Conservation (phyloP, 1,140 invertebrate species). For the Saxidomus purpurata region DNA sequence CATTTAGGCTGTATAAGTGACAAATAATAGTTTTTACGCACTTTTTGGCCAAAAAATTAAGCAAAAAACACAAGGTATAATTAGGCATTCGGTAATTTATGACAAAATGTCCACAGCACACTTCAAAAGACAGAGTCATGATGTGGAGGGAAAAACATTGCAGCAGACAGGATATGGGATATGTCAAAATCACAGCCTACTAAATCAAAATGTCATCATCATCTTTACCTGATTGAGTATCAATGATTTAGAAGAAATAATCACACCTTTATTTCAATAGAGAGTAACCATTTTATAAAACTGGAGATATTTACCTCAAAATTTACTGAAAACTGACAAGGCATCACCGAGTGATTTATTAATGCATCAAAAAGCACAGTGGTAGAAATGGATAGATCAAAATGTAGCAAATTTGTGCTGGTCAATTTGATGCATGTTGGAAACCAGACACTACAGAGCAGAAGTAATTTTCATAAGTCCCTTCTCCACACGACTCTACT, state of each 20-base stretch:
- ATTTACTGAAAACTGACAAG: constrained; percentile 18
- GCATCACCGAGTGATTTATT: neutral
- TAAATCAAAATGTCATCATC: constrained; percentile 33
- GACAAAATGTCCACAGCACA: too few relatives aligned
- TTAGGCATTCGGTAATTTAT: too few relatives aligned
- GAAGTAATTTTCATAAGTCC: neutral
- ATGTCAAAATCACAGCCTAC: neutral
- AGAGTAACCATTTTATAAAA: constrained; percentile 28
- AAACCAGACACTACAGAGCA: neutral
- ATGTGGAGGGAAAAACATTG: neutral
- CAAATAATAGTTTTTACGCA: too few relatives aligned
- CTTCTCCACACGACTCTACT: neutral
- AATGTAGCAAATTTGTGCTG: constrained; percentile 33
- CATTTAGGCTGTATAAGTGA: too few relatives aligned
- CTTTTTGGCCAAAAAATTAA: too few relatives aligned
- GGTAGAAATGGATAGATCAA: constrained; percentile 17
- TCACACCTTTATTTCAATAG: neutral
- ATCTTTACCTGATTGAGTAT: constrained; percentile 8
- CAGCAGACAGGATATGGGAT: constrained; percentile 23
- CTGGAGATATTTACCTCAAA: constrained; percentile 18
- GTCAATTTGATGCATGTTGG: constrained; percentile 13
- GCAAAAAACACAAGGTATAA: too few relatives aligned
- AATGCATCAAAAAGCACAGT: neutral
- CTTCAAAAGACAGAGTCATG: too few relatives aligned
- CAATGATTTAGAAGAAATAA: constrained; percentile 22